Evolutionary conservation across 2,797 vertebrate species (phyloP).

Genomic region (Melanotaenia boesemani): DNA sequence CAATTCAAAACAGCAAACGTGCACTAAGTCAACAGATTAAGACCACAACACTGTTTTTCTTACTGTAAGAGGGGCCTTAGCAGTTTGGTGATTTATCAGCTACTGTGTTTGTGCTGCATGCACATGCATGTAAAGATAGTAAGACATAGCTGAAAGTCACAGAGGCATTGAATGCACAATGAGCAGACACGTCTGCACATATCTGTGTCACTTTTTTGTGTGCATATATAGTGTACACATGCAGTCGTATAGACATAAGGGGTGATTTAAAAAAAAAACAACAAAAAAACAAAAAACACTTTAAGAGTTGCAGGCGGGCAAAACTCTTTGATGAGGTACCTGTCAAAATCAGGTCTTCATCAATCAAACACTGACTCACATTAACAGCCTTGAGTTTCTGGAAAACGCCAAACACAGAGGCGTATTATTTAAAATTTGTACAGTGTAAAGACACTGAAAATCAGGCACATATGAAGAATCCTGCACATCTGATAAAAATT

Average conservation of each 20-base stretch:
- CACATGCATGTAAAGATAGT: slow-evolving; percentile 52
- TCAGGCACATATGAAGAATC: slow-evolving; percentile 50
- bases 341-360: slow-evolving; percentile 58
- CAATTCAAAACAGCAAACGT: slow-evolving; percentile 55
- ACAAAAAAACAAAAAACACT: slow-evolving; percentile 30
- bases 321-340: slow-evolving; percentile 57
- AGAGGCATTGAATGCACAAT: slow-evolving; percentile 73
- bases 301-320: slow-evolving; percentile 47
- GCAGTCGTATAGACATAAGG: slow-evolving; percentile 18
- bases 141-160: slow-evolving; percentile 68
- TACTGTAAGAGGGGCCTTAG: slow-evolving; percentile 34
- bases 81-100: slow-evolving; percentile 64
- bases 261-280: slow-evolving; percentile 5
- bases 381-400: slow-evolving; percentile 40
- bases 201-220: slow-evolving; percentile 48
- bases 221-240: slow-evolving; percentile 24
- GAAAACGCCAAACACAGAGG: slow-evolving; percentile 45
- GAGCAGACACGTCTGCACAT: slow-evolving; percentile 72
- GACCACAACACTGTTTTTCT: slow-evolving; percentile 62
- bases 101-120: slow-evolving; percentile 56
- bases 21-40: slow-evolving; percentile 74
- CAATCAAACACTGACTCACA: slow-evolving; percentile 47
- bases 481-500: slow-evolving; percentile 33
- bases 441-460: slow-evolving; percentile 35
- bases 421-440: slow-evolving; percentile 36